Base-by-base conservation (phyloP, 1,140 invertebrate species). In the Ladona fulva region DNA sequence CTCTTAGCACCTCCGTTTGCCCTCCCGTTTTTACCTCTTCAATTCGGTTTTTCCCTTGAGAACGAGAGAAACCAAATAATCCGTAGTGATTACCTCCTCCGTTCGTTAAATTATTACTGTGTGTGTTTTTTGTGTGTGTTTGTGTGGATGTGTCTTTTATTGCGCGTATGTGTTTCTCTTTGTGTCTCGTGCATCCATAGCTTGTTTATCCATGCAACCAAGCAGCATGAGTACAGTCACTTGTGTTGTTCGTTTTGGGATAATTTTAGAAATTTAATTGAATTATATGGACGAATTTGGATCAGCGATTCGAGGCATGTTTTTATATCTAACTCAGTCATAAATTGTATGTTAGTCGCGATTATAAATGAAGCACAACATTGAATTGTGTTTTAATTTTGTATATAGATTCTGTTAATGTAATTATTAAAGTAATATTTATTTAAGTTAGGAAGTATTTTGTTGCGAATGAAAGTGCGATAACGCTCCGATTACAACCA, bases 61-160 rank as follows among this genome's bases (percentile, higher is more conserved):
- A 37, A 37, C 1, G 29, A 37, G 29, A 37, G 29, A 37, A 37
- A 37, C 29, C 29, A 37, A 37, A 5, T 37, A 8, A 37, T 37
- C 29, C 29, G 29, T 37, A 37, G 29, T 37, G 29, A 37, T 5
- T 1, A 37, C n/a, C n/a, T 66, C 14, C 52, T 22, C 52, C 52
- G 52, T 52, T 52, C 44, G 44, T 66, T 12, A 19, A 22, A 66
- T 19, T 6, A 19, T 19, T 66, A 19, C 12, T 19, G 52, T 66
- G 52, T 66, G 52, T 66, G 52, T 66, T 66, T 66, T 66, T 66
- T 66, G 52, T 66, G 52, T 66, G 52, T 66, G 52, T 66, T 12
- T 66, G 52, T 66, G 52, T 66, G 52, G 52, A 22, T 66, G 52
- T 66, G n/a, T 66, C 5, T 66, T 16, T 37, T 8, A 37, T 37